Conservation (phyloP, 2,113 vertebrate species). For the Danio rerio region GRCz12tu NC_133181.1:39298501-39299000, state of each 20-base stretch:
- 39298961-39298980: not conserved
- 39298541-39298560: too few relatives aligned
- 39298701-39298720: constrained; percentile 26
- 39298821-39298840: constrained; percentile 13
- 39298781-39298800: constrained; percentile 50
- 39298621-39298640: too few relatives aligned
- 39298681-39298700: constrained; percentile 21
- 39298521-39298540: too few relatives aligned
- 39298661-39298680: constrained; percentile 34
- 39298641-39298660: not conserved
- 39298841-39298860: constrained; percentile 34
- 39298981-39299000: not conserved
- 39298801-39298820: constrained; percentile 34
- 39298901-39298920: constrained; percentile 24
- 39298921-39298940: not conserved
- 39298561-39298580: too few relatives aligned
- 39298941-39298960: not conserved
- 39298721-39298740: not conserved
- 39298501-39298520: too few relatives aligned
- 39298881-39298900: constrained; percentile 19
- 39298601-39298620: too few relatives aligned
- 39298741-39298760: constrained; percentile 25
- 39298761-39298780: constrained; percentile 29
- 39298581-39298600: too few relatives aligned
- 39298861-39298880: constrained; percentile 31